Base-by-base conservation (phyloP, 2,888 invertebrate genomes). In the Tricholauxania praeusta region DNA sequence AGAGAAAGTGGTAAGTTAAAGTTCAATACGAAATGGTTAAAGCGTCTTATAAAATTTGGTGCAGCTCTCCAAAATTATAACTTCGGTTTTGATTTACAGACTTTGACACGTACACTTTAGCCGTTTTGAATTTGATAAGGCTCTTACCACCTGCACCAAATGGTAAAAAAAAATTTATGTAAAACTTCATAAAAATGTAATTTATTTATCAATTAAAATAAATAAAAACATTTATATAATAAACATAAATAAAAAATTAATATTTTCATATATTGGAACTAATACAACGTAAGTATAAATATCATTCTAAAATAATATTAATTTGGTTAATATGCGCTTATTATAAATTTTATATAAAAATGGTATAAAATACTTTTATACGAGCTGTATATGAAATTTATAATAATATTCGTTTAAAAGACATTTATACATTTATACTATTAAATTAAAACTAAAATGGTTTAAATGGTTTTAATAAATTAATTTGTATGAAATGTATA, bases 41-140 rank as follows among this genome's bases (percentile, higher is more conserved):
- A n/a, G n/a, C n/a, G n/a, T n/a, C n/a, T n/a, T n/a, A n/a, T n/a
- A n/a, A n/a, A n/a, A n/a, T n/a, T n/a, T n/a, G n/a, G n/a, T n/a
- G n/a, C n/a, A n/a, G n/a, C n/a, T n/a, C n/a, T n/a, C n/a, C n/a
- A n/a, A n/a, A n/a, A n/a, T n/a, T n/a, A n/a, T n/a, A n/a, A n/a
- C n/a, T n/a, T n/a, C n/a, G n/a, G n/a, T n/a, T 52, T 52, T 52
- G 4, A n/a, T n/a, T 52, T 52, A 52, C n/a, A 52, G 52, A 52
- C 52, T 52, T 52, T 52, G 52, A 52, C 52, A 52, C 52, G 15
- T 52, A n/a, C 52, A 52, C 52, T n/a, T n/a, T n/a, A n/a, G n/a
- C n/a, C n/a, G n/a, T n/a, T n/a, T n/a, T n/a, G n/a, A n/a, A n/a
- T n/a, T n/a, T 52, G 14, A 52, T 52, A 14, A 52, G n/a, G n/a